These are phyloP conservation scores for Tetrax tetrax DNA, from an alignment of 2,113 vertebrate genomes.

Conservation along the genomic window DNA sequence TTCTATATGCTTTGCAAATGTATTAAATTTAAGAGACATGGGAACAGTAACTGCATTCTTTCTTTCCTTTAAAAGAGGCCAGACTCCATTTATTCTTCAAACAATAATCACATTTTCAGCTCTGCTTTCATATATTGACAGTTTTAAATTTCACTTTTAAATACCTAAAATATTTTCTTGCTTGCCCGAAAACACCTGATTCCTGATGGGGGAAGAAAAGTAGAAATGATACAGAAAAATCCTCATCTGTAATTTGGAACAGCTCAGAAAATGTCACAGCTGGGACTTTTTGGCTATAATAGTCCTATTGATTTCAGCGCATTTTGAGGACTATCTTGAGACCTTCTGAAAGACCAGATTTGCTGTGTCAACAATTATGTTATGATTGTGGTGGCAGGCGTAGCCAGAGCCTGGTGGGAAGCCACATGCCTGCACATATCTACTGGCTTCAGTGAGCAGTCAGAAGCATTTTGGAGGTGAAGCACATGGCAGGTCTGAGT, in stretches of 20 bases:
- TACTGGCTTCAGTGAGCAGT: neutral
- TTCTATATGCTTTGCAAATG: neutral
- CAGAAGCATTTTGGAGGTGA: accelerated
- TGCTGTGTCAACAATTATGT: neutral
- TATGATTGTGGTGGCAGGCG: neutral
- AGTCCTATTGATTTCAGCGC: neutral
- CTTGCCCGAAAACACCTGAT: neutral
- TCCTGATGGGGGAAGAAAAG: neutral
- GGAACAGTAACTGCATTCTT: neutral
- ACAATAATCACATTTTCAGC: neutral
- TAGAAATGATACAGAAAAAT: neutral
- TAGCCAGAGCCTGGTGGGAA: neutral
- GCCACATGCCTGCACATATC: neutral
- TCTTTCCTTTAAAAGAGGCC: neutral
- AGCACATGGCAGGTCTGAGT: neutral
- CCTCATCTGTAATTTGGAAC: neutral
- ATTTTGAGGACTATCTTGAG: neutral
- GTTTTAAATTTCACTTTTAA: conserved; percentile 1
- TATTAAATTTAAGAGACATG: neutral
- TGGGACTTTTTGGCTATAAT: neutral
- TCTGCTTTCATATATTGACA: neutral
- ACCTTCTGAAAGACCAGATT: neutral
- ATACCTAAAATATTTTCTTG: neutral
- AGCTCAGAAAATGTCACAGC: neutral
- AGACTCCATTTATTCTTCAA: neutral